Conservation (phyloP, 2,113 vertebrate genomes). For the Tricholaema leucomelas region DNA sequence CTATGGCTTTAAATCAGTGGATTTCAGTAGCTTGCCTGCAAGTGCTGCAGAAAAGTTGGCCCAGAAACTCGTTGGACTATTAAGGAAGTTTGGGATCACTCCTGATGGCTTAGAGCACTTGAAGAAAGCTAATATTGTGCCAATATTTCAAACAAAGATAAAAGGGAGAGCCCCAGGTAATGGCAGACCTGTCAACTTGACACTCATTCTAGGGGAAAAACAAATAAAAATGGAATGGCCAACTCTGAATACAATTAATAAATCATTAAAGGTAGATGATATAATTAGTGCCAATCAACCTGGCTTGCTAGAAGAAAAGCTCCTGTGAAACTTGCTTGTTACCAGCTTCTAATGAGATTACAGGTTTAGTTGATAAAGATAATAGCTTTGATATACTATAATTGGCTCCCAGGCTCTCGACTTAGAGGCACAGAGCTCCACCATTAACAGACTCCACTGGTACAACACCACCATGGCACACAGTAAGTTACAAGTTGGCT, state of each 20-base stretch:
- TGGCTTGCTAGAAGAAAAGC: conserved; percentile 16
- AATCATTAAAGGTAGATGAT: conserved; percentile 59
- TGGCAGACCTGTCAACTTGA: conserved; percentile 43
- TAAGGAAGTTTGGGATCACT: not conserved
- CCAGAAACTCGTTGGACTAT: not conserved
- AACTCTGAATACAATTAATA: conserved; percentile 51
- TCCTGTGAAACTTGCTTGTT: conserved; percentile 24
- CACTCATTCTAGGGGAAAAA: conserved; percentile 48
- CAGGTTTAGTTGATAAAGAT: conserved; percentile 48
- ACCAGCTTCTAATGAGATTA: conserved; percentile 19
- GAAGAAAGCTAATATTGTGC: conserved; percentile 34
- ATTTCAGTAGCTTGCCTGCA: not conserved
- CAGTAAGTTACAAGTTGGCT: not conserved
- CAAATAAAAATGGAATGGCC: conserved; percentile 59
- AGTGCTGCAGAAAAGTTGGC: not conserved
- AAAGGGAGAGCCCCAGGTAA: conserved; percentile 49
- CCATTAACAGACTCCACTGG: not conserved
- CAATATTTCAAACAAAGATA: conserved; percentile 53
- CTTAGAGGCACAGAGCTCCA: conserved; percentile 8
- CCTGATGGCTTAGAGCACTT: not conserved
- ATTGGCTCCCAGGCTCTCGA: conserved; percentile 28
- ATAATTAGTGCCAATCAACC: conserved; percentile 64
- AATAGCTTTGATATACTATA: conserved; percentile 50
- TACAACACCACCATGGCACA: not conserved
- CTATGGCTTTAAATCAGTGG: not conserved